Conservation (phyloP, 2,113 vertebrate genomes). For the Salvelinus namaycush region DNA sequence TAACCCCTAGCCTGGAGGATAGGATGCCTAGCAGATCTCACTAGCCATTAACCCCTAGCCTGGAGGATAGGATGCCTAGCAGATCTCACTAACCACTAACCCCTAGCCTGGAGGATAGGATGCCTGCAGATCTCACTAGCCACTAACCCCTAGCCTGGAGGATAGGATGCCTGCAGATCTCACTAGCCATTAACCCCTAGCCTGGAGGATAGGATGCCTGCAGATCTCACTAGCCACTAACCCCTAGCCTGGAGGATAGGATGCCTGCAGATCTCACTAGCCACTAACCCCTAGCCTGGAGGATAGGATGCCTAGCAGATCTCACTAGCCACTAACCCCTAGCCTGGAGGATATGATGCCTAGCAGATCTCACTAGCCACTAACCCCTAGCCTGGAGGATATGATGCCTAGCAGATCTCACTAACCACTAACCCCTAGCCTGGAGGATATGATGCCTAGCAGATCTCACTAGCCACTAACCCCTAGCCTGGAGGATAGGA, state of each 20-base stretch:
- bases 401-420: too few relatives aligned
- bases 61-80: not conserved
- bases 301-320: too few relatives aligned
- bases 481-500: not conserved
- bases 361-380: too few relatives aligned
- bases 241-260: not conserved
- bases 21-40: too few relatives aligned
- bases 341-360: too few relatives aligned
- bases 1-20: slow-evolving; percentile 4
- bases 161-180: not conserved
- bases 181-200: slow-evolving; percentile 7
- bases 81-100: not conserved
- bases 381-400: slow-evolving; percentile 6
- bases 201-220: not conserved
- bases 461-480: slow-evolving; percentile 2
- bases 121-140: too few relatives aligned
- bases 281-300: slow-evolving; percentile 5
- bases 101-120: not conserved
- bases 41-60: too few relatives aligned
- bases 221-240: not conserved
- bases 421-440: slow-evolving; percentile 6
- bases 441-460: too few relatives aligned
- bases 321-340: slow-evolving; percentile 9
- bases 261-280: not conserved
- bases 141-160: too few relatives aligned